Base-by-base conservation (phyloP, 2,888 invertebrate genomes). In the Erannis defoliaria region DNA sequence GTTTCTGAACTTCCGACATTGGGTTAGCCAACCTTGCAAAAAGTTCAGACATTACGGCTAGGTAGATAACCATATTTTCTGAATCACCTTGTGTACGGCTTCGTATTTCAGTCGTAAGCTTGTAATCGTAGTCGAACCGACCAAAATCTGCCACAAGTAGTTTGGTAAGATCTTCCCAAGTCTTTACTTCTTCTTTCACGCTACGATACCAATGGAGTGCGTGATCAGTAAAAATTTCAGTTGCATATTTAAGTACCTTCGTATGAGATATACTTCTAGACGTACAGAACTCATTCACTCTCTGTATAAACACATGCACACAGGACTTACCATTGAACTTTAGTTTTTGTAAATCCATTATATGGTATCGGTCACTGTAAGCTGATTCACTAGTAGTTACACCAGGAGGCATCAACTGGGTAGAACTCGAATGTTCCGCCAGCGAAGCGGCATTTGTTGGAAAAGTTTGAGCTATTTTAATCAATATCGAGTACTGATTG, bases 261-360 rank as follows among this genome's bases (percentile, higher is more conserved):
- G n/a, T n/a, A n/a, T n/a, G n/a, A n/a, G n/a, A n/a, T n/a, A n/a
- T n/a, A n/a, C n/a, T 35, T 14, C 35, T 35, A 0, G n/a, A n/a
- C 35, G 35, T 35, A 14, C 35, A 35, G 4, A 35, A 35, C 35
- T 35, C 35, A 14, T 35, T 35, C 35, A 35, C 35, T 35, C 14
- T 35, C 8, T 35, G 35, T 3, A 35, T 35, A 35, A 35, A 35
- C 35, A 29, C 29, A 29, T 45, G 26, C 45, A 45, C 14, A 45
- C 26, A 45, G 14, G 43, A 19, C 43, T 43, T 19, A n/a, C 35
- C 35, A 35, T 35, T 35, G 35, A 35, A 35, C 14, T 35, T 35
- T 35, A 35, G 35, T 43, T 23, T 43, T 23, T 43, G 43, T 6
- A 43, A 35, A 4, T 35, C 35, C 35, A 35, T 35, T 6, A 35